These are phyloP conservation scores for Mesoligia furuncula DNA, from an alignment of 2,888 invertebrate genomes.

Conservation along the genomic window DNA sequence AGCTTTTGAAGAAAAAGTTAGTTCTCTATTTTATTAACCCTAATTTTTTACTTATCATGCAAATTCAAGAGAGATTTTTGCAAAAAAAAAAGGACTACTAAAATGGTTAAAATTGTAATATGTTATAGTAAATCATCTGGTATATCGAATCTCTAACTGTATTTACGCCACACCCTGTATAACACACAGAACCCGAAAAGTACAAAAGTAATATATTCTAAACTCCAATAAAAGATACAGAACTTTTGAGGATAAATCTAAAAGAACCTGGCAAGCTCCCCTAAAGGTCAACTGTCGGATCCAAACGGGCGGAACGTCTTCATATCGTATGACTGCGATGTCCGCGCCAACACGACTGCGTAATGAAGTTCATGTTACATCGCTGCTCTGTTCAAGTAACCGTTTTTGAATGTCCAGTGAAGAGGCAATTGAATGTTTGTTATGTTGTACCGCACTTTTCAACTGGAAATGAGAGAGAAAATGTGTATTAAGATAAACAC, in stretches of 20 bases:
- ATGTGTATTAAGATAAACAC: background rate
- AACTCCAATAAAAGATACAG: conserved; percentile 29
- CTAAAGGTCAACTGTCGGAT: conserved; percentile 33
- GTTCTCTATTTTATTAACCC: too few relatives aligned
- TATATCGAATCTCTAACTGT: too few relatives aligned
- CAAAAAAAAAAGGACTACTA: too few relatives aligned
- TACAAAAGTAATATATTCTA: conserved; percentile 18
- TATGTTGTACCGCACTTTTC: background rate
- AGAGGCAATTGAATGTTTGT: conserved; percentile 1
- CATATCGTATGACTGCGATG: conserved; percentile 26
- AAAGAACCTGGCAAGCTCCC: background rate
- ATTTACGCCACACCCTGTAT: too few relatives aligned
- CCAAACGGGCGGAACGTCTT: conserved; percentile 21
- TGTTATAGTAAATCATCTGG: too few relatives aligned
- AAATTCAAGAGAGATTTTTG: too few relatives aligned
- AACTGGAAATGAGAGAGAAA: background rate
- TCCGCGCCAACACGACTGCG: conserved; percentile 37
- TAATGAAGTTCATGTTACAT: conserved; percentile 24
- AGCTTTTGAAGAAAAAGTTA: too few relatives aligned
- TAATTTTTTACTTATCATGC: too few relatives aligned
- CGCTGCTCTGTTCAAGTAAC: conserved; percentile 7
- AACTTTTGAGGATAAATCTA: conserved; percentile 35
- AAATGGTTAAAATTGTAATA: too few relatives aligned
- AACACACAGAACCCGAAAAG: background rate
- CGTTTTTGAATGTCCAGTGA: conserved; percentile 4